A percentile compares a stretch with the other conserved stretches of the same genome.
phyloP scores from a whole-genome alignment of 2,113 vertebrate species.

The Phylloscopus trochilus region DNA sequence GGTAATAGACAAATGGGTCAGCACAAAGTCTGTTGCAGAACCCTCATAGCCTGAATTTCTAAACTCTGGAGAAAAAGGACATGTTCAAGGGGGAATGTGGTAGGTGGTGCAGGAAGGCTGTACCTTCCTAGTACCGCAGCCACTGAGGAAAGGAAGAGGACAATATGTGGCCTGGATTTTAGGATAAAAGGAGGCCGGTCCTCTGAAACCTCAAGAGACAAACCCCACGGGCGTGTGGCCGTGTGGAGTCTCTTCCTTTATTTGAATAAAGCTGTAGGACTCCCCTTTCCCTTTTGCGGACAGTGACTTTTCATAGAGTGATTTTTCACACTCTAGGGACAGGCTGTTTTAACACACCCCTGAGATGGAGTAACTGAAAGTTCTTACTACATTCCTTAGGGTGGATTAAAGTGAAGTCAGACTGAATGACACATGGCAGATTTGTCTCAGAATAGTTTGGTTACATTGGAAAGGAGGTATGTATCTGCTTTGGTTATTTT shows the following conservation, averaged over 20 bases:
- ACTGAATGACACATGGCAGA: neutral
- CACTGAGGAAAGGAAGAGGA: neutral
- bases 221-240: accelerated
- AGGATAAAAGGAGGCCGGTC: neutral
- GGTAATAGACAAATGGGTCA: neutral
- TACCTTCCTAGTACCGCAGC: neutral
- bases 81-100: neutral
- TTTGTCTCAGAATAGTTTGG: neutral
- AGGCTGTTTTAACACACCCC: neutral
- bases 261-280: neutral
- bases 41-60: neutral
- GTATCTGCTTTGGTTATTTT: neutral
- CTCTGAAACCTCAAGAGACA: neutral
- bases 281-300: neutral
- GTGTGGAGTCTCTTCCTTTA: neutral
- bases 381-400: neutral
- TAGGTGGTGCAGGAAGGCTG: neutral
- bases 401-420: neutral
- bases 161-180: accelerated
- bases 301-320: neutral
- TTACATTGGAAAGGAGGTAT: neutral
- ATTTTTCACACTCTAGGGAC: neutral
- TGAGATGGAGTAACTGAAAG: neutral
- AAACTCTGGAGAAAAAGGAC: neutral
- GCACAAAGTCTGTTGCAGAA: neutral